Percentiles rank a stretch among this genome's conserved stretches.
Conservation (phyloP, 2,888 invertebrate genomes). For the Pollenia amentaria region DNA sequence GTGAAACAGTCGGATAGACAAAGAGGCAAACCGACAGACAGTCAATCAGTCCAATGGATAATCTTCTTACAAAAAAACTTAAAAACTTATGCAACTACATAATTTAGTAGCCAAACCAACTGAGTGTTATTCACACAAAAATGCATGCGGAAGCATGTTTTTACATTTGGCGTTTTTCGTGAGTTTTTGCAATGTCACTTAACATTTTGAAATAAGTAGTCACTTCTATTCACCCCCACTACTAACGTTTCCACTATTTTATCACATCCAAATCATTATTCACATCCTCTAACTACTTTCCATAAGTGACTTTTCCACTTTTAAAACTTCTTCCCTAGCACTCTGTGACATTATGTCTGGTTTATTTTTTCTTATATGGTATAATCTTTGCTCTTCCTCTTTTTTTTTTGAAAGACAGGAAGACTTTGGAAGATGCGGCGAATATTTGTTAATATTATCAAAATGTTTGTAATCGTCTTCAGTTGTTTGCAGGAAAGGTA, state of each 20-base stretch:
- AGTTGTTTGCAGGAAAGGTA: slow-evolving; percentile 23
- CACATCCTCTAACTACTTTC: not conserved
- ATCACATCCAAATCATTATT: not conserved
- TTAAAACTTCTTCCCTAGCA: slow-evolving; percentile 3
- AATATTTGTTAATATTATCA: slow-evolving; percentile 46
- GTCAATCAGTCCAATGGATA: not conserved
- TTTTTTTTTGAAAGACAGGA: slow-evolving; percentile 59
- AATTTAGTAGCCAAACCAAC: slow-evolving; percentile 2
- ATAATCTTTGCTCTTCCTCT: slow-evolving; percentile 15
- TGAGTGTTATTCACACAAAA: slow-evolving; percentile 31
- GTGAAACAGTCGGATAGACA: not conserved
- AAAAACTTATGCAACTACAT: slow-evolving; percentile 45
- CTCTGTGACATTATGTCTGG: slow-evolving; percentile 32
- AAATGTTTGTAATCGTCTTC: slow-evolving; percentile 60
- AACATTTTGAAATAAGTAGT: slow-evolving; percentile 39
- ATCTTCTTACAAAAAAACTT: not conserved
- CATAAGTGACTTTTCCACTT: not conserved
- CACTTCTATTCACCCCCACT: not conserved
- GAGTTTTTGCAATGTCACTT: slow-evolving; percentile 48
- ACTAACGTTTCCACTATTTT: not conserved
- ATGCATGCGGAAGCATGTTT: slow-evolving; percentile 65
- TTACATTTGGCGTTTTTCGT: not conserved
- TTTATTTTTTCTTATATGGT: slow-evolving; percentile 27
- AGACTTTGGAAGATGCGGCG: slow-evolving; percentile 47
- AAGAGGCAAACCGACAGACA: not conserved